Conservation (phyloP, 2,888 invertebrate genomes). For the Xestia ashworthii region DNA sequence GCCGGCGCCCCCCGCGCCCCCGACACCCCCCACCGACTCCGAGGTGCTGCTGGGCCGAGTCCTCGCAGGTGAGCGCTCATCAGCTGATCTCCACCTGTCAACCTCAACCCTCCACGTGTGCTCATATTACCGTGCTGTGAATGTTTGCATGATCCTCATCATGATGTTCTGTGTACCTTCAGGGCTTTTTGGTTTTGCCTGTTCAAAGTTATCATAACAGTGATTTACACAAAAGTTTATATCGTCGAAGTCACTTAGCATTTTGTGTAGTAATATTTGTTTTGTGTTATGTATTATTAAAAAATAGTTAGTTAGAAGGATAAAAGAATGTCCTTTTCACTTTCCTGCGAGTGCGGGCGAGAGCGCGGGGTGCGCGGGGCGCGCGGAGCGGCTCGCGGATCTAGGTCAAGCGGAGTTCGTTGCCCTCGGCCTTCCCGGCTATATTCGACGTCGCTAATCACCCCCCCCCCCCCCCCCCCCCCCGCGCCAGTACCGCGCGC, state of each 20-base stretch:
- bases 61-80: slow-evolving; percentile 85
- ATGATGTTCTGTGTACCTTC: slow-evolving; percentile 42
- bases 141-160: slow-evolving; percentile 61
- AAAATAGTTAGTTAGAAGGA: slow-evolving; percentile 55
- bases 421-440: slow-evolving; percentile 91
- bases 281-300: slow-evolving; percentile 48
- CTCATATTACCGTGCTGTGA: slow-evolving; percentile 65
- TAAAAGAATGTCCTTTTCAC: slow-evolving; percentile 85
- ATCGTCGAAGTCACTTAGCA: slow-evolving; percentile 29
- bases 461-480: slow-evolving; percentile 67
- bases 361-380: slow-evolving; percentile 64
- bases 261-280: slow-evolving; percentile 39
- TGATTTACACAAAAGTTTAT: slow-evolving; percentile 42
- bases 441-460: slow-evolving; percentile 89
- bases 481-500: slow-evolving; percentile 45
- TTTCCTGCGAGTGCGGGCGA: slow-evolving; percentile 79
- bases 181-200: slow-evolving; percentile 47
- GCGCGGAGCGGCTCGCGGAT: slow-evolving; percentile 76
- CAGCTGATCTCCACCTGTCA: slow-evolving; percentile 78
- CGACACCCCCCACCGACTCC: slow-evolving; percentile 78
- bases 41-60: slow-evolving; percentile 88
- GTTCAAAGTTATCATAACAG: slow-evolving; percentile 53
- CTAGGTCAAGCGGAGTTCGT: slow-evolving; percentile 90
- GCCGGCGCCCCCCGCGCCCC: slow-evolving; percentile 70
- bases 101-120: slow-evolving; percentile 49